A percentile compares a stretch with the other conserved stretches of the same genome.
Evolutionary conservation across 1,140 invertebrate genomes (phyloP).

Genomic region (Apis dorsata): DNA sequence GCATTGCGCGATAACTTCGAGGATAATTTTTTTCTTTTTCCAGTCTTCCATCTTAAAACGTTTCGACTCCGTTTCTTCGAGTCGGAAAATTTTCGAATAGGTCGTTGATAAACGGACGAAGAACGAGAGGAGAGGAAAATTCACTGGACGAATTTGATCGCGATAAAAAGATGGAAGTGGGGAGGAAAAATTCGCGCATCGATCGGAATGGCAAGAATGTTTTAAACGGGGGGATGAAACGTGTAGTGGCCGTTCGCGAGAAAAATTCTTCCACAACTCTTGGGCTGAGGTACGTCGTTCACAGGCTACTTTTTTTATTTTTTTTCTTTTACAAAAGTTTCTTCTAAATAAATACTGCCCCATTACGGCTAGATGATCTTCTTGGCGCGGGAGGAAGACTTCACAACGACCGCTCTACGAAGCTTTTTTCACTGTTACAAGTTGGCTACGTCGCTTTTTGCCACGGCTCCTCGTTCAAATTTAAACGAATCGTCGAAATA

Average conservation of each 20-base stretch:
- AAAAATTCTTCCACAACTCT: neutral
- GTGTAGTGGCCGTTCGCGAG: neutral
- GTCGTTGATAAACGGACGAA: too few relatives aligned
- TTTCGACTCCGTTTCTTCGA: neutral
- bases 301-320: neutral
- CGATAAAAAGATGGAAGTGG: neutral
- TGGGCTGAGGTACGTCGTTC: neutral
- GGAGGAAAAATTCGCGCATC: conserved; percentile 6
- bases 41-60: too few relatives aligned
- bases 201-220: neutral
- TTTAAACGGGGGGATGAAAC: neutral
- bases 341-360: conserved; percentile 31
- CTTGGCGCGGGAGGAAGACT: neutral
- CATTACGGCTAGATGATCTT: conserved; percentile 19
- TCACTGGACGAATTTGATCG: neutral
- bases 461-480: conserved; percentile 16
- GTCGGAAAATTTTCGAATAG: neutral
- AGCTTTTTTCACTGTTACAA: conserved; percentile 33
- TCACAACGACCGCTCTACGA: neutral
- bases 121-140: neutral
- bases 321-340: neutral
- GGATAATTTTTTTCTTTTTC: neutral
- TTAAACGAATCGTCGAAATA: conserved; percentile 22
- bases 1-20: too few relatives aligned
- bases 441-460: neutral